Evolutionary conservation across 2,797 vertebrate genomes (phyloP).

Genomic region (Xerus rutilus): DNA sequence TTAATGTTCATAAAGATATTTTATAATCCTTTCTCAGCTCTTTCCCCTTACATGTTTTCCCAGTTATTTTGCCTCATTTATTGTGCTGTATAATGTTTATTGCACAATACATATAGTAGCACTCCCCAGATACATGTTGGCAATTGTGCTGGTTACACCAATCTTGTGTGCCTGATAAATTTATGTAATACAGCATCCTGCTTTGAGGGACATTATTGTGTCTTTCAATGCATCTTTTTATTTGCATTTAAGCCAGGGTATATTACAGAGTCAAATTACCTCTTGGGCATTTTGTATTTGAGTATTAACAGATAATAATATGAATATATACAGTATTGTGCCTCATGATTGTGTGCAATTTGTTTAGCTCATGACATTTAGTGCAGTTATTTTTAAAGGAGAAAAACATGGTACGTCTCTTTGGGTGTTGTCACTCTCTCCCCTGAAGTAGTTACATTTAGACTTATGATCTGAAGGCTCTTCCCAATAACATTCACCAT

Average conservation of each 20-base stretch:
- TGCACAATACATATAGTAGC: neutral
- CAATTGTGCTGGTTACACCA: slow-evolving; percentile 8
- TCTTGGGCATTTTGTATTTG: neutral
- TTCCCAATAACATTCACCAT: slow-evolving; percentile 36
- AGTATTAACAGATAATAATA: neutral
- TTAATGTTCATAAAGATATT: slow-evolving; percentile 67
- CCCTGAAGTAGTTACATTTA: slow-evolving; percentile 25
- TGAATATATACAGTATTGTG: neutral
- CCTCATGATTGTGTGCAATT: neutral
- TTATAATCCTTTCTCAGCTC: slow-evolving; percentile 59
- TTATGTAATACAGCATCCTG: slow-evolving; percentile 17
- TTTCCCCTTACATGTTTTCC: slow-evolving; percentile 22
- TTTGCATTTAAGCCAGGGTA: neutral
- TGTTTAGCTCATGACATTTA: neutral
- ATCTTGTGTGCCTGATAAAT: slow-evolving; percentile 9
- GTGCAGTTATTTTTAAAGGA: slow-evolving; percentile 31
- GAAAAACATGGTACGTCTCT: slow-evolving; percentile 26
- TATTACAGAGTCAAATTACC: slow-evolving; percentile 39
- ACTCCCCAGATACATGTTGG: slow-evolving; percentile 14
- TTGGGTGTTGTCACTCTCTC: neutral
- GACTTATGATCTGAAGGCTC: slow-evolving; percentile 39
- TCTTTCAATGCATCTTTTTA: slow-evolving; percentile 12
- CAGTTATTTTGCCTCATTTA: slow-evolving; percentile 43
- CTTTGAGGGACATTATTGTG: neutral
- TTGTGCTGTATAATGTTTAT: slow-evolving; percentile 55